Percentiles rank a stretch among this genome's conserved stretches.
These are phyloP conservation scores for Prenolepis imparis DNA, from an alignment of 2,888 invertebrate genomes.

Conservation along the genomic window DNA sequence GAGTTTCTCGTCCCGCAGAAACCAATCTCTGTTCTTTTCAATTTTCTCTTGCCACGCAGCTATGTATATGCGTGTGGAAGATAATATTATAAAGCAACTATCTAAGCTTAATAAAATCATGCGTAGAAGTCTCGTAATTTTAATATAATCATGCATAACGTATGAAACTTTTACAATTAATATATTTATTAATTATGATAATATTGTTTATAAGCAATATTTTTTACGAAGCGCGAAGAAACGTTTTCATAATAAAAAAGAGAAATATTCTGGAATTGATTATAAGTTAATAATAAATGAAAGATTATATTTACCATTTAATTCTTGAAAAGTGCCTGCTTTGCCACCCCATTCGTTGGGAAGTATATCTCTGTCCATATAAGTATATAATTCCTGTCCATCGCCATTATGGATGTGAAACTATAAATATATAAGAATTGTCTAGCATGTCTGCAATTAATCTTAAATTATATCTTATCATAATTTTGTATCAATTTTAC, in stretches of 20 bases:
- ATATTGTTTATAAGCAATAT: neutral
- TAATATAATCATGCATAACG: neutral
- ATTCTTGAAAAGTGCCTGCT: conserved; percentile 82
- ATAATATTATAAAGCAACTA: neutral
- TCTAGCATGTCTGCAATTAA: neutral
- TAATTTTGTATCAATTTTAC: conserved; percentile 67
- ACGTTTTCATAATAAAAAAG: neutral
- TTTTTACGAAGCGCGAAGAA: neutral
- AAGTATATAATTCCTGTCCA: conserved; percentile 83
- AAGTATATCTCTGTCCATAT: conserved; percentile 84
- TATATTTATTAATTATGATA: neutral
- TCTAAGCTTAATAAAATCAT: neutral
- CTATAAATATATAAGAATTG: conserved; percentile 70
- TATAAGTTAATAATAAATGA: conserved; percentile 20
- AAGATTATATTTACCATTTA: conserved; percentile 77
- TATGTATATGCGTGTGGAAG: conserved; percentile 49
- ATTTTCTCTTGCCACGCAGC: conserved; percentile 83
- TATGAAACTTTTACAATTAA: neutral
- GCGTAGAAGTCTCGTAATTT: neutral
- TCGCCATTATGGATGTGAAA: conserved; percentile 84
- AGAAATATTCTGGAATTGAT: neutral
- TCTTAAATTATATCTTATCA: neutral
- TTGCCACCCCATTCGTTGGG: conserved; percentile 86
- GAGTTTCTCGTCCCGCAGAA: conserved; percentile 82
- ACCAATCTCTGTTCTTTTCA: conserved; percentile 83